A percentile compares a stretch with the other conserved stretches of the same genome.
These are phyloP conservation scores for Morus bassanus DNA, from an alignment of 2,797 vertebrate genomes.

Conservation along the genomic window DNA sequence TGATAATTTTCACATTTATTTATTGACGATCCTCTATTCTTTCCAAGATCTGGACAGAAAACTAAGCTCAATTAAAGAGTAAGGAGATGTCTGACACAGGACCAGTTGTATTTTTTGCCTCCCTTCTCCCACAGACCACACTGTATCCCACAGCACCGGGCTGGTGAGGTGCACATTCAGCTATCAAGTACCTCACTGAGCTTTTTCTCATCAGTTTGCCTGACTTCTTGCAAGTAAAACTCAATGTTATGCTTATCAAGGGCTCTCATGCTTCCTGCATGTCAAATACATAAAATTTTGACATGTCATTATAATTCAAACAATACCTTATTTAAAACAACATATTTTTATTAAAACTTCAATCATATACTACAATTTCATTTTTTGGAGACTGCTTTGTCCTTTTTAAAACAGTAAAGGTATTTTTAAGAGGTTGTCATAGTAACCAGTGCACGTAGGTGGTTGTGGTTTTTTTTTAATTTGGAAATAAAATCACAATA, in stretches of 20 bases:
- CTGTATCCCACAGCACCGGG: neutral
- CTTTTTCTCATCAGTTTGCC: neutral
- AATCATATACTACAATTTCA: neutral
- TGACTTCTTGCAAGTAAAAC: neutral
- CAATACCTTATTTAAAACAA: neutral
- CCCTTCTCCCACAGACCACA: fast-evolving
- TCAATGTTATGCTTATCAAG: neutral
- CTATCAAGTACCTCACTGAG: neutral
- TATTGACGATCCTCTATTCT: neutral
- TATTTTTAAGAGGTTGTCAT: neutral
- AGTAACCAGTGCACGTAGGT: neutral
- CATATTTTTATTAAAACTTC: neutral
- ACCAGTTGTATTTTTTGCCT: neutral
- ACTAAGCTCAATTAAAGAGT: neutral
- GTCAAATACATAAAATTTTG: neutral
- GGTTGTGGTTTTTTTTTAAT: neutral
- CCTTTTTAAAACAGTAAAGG: neutral
- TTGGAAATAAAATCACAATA: neutral
- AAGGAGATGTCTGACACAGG: neutral
- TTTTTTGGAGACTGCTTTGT: neutral
- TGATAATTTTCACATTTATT: neutral
- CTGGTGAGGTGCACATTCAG: neutral
- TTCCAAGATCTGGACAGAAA: neutral
- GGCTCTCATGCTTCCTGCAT: neutral
- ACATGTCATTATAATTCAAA: neutral